phyloP scores from a whole-genome alignment of 2,113 vertebrate genomes.

The Paradoxurus hermaphroditus region DNA sequence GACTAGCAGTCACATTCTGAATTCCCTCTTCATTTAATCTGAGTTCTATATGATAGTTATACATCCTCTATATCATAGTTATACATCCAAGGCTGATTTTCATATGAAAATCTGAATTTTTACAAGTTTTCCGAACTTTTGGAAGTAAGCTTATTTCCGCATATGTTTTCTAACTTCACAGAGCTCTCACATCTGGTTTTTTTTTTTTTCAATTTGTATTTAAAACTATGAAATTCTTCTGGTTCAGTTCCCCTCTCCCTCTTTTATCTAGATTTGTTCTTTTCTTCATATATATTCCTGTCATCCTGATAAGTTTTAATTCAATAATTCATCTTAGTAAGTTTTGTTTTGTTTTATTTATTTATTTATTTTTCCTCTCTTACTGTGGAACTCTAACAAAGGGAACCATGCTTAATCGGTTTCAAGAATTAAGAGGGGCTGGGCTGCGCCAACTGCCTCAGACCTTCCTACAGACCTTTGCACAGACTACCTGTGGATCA shows the following conservation, averaged over 20 bases:
- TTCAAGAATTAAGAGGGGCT: background rate
- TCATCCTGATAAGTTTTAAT: background rate
- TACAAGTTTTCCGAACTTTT: background rate
- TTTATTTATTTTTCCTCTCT: background rate
- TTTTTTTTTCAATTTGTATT: background rate
- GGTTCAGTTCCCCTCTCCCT: background rate
- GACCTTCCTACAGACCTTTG: background rate
- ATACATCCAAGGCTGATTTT: background rate
- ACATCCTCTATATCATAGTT: background rate
- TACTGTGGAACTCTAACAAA: background rate
- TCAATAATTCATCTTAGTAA: background rate
- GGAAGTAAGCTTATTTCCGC: background rate
- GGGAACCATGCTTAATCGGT: background rate
- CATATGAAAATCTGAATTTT: background rate
- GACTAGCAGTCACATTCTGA: background rate
- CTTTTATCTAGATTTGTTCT: background rate
- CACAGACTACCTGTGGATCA: background rate
- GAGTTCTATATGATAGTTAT: background rate
- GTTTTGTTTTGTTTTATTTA: background rate
- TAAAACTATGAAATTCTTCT: background rate
- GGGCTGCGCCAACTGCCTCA: background rate
- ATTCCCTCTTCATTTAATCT: background rate
- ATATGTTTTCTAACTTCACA: background rate
- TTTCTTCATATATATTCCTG: background rate
- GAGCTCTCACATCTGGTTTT: background rate